Conservation (phyloP, 2,797 vertebrate genomes). For the Harpagifer antarcticus region DNA sequence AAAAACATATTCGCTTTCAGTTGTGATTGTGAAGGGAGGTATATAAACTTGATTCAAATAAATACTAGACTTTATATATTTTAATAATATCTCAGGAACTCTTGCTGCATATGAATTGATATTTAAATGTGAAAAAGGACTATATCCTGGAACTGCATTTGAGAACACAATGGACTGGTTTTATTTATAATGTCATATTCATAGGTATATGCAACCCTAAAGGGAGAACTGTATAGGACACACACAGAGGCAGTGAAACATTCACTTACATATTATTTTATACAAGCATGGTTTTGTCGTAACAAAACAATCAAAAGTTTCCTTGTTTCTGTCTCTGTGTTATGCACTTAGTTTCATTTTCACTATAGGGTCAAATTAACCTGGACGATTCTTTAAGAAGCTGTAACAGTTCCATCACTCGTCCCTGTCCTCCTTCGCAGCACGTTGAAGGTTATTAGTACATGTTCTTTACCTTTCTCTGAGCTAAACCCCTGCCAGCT, state of each 20-base stretch:
- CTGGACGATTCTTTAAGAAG: conserved; percentile 20
- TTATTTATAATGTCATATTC: conserved; percentile 53
- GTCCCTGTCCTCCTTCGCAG: conserved; percentile 46
- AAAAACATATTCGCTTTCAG: conserved; percentile 22
- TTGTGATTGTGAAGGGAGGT: neutral
- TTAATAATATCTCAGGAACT: conserved; percentile 47
- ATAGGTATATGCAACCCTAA: conserved; percentile 2
- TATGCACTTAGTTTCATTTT: conserved; percentile 31
- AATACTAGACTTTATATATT: conserved; percentile 9
- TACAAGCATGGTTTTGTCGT: conserved; percentile 2
- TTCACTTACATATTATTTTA: conserved; percentile 13
- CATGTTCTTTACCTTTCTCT: conserved; percentile 73
- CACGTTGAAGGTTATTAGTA: conserved; percentile 63
- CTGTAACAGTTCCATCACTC: conserved; percentile 8
- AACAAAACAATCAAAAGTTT: conserved; percentile 16
- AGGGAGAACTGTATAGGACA: neutral
- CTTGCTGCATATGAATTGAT: conserved; percentile 67
- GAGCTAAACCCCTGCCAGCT: conserved; percentile 66
- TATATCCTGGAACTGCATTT: conserved; percentile 46
- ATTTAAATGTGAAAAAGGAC: conserved; percentile 56
- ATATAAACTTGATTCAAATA: too few species aligned
- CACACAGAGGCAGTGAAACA: neutral
- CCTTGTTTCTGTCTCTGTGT: neutral
- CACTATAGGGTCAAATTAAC: conserved; percentile 25
- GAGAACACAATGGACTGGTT: conserved; percentile 44